Evolutionary conservation across 2,113 vertebrate species (phyloP), one percentile per base, ranked within the genome.

Genomic region (Lepus americanus): DNA sequence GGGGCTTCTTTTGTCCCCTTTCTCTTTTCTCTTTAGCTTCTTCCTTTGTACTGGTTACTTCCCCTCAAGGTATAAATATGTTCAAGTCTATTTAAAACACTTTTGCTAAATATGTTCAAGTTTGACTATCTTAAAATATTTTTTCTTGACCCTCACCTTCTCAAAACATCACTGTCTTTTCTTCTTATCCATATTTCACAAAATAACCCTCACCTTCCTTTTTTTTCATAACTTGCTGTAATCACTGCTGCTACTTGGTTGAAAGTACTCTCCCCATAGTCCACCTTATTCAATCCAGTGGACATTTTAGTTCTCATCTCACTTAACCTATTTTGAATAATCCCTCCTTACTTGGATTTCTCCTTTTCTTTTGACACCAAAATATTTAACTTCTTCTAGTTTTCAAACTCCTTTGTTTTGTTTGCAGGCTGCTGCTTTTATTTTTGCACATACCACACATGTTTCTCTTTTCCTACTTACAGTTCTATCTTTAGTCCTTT

Each of bases 241-340:
- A n/a, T 67, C 61, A 22, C 33, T 51, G 22, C 72, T 85, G n/a
- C 72, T 85, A 9, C 63, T 84, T 67, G 70, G 22, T 77, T 84
- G 61, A 67, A 77, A 84, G 20, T 22, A 67, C 19, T 77, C 25
- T 84, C 9, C 16, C 20, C 51, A 70, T 20, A 44, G 64, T 78
- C 51, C 13, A 70, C 36, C 59, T 79, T 79, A 72, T 87, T 36
- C 64, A 92, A 3, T 72, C 51, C 31, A 39, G 39, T 61, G 29
- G 16, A 59, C 61, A 70, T 79, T 87, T 76, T 81, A 51, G 64
- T 93, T 93, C 76, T 73, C 14, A 89, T 66, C 14, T 66, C 74
- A 85, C 9, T 70, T 64, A 87, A 63, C 74, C 23, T 70, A 20
- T 87, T 70, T 86, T 79, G 53, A 81, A 9, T 66, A 55, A 63